These are phyloP conservation scores for Macrotis lagotis DNA, from an alignment of 2,113 vertebrate genomes.

Conservation along the genomic window DNA sequence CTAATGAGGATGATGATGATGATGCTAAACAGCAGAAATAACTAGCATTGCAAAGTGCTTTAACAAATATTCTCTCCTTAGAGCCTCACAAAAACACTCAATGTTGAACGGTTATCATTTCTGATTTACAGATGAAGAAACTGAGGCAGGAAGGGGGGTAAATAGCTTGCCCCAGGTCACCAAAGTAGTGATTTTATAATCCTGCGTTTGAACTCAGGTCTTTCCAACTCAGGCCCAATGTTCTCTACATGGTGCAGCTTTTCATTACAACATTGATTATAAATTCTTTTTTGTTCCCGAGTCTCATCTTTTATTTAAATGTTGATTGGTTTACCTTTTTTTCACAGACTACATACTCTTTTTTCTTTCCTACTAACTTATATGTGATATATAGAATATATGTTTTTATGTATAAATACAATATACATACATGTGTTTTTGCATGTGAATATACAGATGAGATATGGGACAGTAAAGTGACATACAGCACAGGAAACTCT, in stretches of 20 bases:
- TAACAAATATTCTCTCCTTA: neutral
- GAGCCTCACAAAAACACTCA: neutral
- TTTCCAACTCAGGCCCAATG: neutral
- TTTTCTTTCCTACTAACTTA: no score
- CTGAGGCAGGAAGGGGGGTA: neutral
- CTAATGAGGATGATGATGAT: no score
- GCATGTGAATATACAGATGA: neutral
- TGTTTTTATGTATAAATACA: no score
- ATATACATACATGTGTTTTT: no score
- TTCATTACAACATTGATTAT: no score
- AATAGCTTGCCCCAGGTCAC: neutral
- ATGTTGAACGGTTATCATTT: neutral
- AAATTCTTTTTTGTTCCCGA: no score
- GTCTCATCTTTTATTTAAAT: no score
- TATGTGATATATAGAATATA: no score
- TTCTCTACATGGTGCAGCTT: neutral
- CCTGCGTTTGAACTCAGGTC: no score
- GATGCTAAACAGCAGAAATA: no score
- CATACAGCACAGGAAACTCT: neutral
- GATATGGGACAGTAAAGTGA: neutral
- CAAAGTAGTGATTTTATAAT: neutral
- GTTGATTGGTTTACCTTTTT: no score
- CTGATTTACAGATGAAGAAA: constrained; percentile 16
- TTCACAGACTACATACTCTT: no score
- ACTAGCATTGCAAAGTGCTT: neutral